Evolutionary conservation across 2,113 vertebrate species (phyloP), one percentile per base, ranked within the genome.

Genomic region (Geococcyx californianus): DNA sequence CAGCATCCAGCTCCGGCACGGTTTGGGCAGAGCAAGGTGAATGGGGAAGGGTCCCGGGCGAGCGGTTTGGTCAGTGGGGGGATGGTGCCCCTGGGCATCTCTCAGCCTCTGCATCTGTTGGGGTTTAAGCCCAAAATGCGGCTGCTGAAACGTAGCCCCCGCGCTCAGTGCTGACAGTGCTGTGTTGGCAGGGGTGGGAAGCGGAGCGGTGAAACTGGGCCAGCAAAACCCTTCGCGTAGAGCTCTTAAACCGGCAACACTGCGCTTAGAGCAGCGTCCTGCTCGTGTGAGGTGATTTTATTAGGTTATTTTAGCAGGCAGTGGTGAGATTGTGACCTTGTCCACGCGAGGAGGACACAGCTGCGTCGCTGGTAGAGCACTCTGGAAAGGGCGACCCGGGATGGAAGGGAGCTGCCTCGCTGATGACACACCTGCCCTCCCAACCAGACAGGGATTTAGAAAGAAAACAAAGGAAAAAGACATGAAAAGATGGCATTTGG

Each of bases 401-500:
- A 16, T 52, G n/a, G n/a, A 16, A 21, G 47, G 40, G 62, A 70
- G 13, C 4, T 4, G 47, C 24, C 11, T 8, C 10, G 63, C 6
- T 40, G 5, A 0, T 1, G 67, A 14, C 34, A 7, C 4, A 11
- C 29, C 36, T n/a, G 66, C n/a, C 51, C 21, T 24, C 31, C 8
- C 6, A 31, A 47, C 23, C 4, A 7, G 0, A 6, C 0, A 1
- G 40, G 1, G 0, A 33, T 33, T 25, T 34, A 19, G 45, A 8
- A 11, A 11, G 40, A 15, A 34, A 12, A 33, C 42, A 55, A 17
- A 42, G 21, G 12, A 2, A 55, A 49, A 40, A 34, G 13, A 1
- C 3, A 0, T 1, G 58, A 47, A 16, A 58, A 62, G 40, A 3
- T 19, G 84, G 21, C 5, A 7, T 38, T 51, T 16, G 55, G 55